Base-by-base conservation (phyloP, 2,113 vertebrate species). In the Syngnathus scovelli region DNA sequence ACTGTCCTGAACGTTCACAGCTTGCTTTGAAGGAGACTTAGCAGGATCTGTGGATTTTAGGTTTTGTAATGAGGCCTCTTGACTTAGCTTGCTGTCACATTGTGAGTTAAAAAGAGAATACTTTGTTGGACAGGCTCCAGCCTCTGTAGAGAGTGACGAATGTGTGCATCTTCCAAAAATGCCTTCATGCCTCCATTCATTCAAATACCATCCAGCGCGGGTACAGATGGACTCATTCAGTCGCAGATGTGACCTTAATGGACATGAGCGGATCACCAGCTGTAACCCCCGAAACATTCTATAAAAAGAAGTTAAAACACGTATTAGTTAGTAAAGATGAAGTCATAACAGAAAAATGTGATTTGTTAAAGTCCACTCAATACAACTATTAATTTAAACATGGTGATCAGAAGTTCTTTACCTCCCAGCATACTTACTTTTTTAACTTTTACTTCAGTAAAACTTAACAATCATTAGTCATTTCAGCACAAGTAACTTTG, bases 261-360 rank as follows among this genome's bases (percentile, higher is more conserved):
- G 65, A 66, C 82, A 82, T 27, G 81, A 56, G 64, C 78, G 73
- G 0, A 60, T 37, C 75, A 83, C 67, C 59, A 85, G 68, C 36
- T 71, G 80, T 43, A 76, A 69, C 54, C 63, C 67, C 67, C 87
- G 70, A 38, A 88, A 87, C 91, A 92, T 92, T 76, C 86, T 91
- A 16, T 6, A 19, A 67, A 66, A 37, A 70, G 1, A 64, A 60
- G 72, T 21, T 18, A 2, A 2, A 36, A 19, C 59, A 67, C 6
- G 3, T 1, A 68, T 18, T 15, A 37, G 13, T 18, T 44, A 65
- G 4, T 49, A 2, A 15, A 19, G 33, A 71, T 44, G 23, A 56
- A 55, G 9, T 55, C 3, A 16, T 56, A 13, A 15, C 27, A 56
- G 16, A 11, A 33, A 33, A 18, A 33, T 33, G 27, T 33, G 27